phyloP scores from a whole-genome alignment of 2,113 vertebrate genomes.

The Sigmodon hispidus region DNA sequence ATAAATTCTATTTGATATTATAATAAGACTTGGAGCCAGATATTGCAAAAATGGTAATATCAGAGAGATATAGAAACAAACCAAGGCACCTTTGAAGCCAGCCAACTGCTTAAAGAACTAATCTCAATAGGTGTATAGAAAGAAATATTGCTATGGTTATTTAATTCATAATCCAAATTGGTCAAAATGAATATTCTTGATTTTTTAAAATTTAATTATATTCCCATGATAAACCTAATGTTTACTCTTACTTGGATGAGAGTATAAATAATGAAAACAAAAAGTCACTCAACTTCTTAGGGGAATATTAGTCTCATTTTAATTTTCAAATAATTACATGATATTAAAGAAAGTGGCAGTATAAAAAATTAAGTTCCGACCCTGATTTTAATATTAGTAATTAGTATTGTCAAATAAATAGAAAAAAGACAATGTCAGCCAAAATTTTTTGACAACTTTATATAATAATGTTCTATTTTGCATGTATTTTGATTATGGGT shows the following conservation, averaged over 20 bases:
- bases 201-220: background rate
- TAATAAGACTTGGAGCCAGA: too few relatives aligned
- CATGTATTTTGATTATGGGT: background rate
- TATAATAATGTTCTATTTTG: background rate
- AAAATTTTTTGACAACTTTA: background rate
- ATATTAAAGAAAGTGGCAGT: slow-evolving; percentile 25
- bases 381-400: too few relatives aligned
- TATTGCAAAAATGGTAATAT: too few relatives aligned
- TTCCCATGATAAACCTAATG: slow-evolving; percentile 22
- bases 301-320: slow-evolving; percentile 40
- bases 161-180: background rate
- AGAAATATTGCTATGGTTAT: background rate
- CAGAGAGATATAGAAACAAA: too few relatives aligned
- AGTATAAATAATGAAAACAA: slow-evolving; percentile 48
- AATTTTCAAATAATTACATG: background rate
- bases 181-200: slow-evolving; percentile 55
- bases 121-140: slow-evolving; percentile 20
- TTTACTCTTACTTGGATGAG: background rate
- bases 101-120: background rate
- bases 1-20: too few relatives aligned
- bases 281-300: slow-evolving; percentile 4
- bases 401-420: background rate
- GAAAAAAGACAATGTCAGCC: background rate
- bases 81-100: too few relatives aligned
- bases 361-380: too few relatives aligned